Conservation (phyloP, 2,113 vertebrate genomes). For the Synchiropus splendidus region DNA sequence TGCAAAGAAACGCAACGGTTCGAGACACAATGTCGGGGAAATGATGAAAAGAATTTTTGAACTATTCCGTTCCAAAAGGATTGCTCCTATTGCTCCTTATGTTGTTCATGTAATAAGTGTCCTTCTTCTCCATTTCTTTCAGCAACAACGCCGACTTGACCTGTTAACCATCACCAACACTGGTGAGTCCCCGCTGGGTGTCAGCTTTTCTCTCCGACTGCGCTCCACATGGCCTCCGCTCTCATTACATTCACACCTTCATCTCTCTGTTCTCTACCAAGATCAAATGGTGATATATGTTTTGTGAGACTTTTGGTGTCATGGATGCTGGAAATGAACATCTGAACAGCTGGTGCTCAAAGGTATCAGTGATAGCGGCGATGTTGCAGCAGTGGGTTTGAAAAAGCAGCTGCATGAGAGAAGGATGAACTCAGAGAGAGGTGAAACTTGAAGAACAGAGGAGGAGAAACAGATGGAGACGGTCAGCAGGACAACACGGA, state of each 20-base stretch:
- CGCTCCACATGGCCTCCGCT: no score
- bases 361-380: not conserved
- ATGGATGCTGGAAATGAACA: constrained; percentile 1
- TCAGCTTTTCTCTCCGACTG: constrained; percentile 2
- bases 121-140: constrained; percentile 66
- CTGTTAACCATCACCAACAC: constrained; percentile 93
- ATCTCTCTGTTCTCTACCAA: not conserved
- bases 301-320: no score
- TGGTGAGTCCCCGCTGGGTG: constrained; percentile 67
- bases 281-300: no score
- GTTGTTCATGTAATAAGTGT: not conserved
- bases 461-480: constrained; percentile 64
- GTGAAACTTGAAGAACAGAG: constrained; percentile 12
- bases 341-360: constrained; percentile 22
- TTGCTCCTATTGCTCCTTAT: no score
- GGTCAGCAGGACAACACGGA: constrained; percentile 48
- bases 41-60: no score
- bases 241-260: no score
- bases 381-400: no score
- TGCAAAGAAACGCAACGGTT: no score
- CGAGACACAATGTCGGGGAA: no score
- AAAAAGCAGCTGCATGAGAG: constrained; percentile 35
- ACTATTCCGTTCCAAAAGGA: no score
- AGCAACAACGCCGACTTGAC: constrained; percentile 93
- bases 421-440: constrained; percentile 13